Percentiles rank a stretch among this genome's conserved stretches.
phyloP scores from a whole-genome alignment of 1,140 invertebrate genomes.

The Hermetia illucens region DNA sequence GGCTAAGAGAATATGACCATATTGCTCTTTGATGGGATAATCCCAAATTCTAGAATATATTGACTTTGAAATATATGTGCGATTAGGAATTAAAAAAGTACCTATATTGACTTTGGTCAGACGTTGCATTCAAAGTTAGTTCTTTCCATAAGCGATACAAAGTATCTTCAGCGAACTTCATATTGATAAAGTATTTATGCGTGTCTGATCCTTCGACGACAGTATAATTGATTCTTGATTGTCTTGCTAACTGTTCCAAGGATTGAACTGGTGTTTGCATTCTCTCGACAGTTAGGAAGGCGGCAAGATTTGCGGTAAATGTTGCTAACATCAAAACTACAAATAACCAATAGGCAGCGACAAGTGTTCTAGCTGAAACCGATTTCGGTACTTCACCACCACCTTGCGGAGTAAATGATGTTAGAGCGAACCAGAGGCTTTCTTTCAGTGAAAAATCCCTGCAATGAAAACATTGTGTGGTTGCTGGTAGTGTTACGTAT shows the following conservation, averaged over 20 bases:
- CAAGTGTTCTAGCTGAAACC: conserved; percentile 64
- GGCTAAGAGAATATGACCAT: conserved; percentile 70
- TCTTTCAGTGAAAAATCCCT: conserved; percentile 78
- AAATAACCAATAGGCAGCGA: conserved; percentile 87
- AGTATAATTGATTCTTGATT: conserved; percentile 85
- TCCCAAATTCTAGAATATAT: conserved; percentile 70
- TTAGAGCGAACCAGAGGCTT: conserved; percentile 87
- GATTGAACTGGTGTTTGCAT: conserved; percentile 88
- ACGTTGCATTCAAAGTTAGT: conserved; percentile 62
- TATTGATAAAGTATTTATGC: conserved; percentile 79
- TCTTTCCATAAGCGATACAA: conserved; percentile 82
- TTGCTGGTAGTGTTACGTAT: too few relatives aligned
- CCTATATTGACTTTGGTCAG: conserved; percentile 42
- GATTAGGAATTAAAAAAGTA: conserved; percentile 3
- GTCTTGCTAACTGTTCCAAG: conserved; percentile 70
- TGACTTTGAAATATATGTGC: not conserved
- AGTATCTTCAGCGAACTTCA: conserved; percentile 81
- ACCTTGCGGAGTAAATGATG: conserved; percentile 83
- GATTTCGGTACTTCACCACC: conserved; percentile 78
- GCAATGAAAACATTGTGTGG: conserved; percentile 8
- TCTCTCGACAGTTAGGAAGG: conserved; percentile 89
- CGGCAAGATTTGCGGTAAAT: conserved; percentile 93
- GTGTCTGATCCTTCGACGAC: conserved; percentile 64
- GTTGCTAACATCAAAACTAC: conserved; percentile 86
- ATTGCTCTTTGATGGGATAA: conserved; percentile 83